Evolutionary conservation across 2,888 invertebrate genomes (phyloP), one percentile per base, ranked within the genome.

Genomic region (Stenchaetothrips biformis): DNA sequence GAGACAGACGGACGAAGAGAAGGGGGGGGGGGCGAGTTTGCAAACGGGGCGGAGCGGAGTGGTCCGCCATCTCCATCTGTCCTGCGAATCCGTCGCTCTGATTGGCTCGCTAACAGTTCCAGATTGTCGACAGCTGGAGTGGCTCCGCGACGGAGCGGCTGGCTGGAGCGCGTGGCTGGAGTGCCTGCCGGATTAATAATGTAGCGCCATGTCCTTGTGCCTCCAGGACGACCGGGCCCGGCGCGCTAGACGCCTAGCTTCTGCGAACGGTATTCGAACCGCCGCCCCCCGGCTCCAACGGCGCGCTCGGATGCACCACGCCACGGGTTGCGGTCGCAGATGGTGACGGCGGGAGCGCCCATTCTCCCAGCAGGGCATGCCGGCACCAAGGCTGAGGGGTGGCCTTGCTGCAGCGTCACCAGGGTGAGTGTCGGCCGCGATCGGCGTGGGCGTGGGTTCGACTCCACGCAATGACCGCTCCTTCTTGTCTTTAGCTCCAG

Each of bases 401-500:
- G 21, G 67, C 6, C 21, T 7, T 21, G 67, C 67, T 21, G n/a
- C 67, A 9, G 67, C 21, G 67, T 21, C 25, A 11, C 21, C 53
- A 13, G 13, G 53, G 53, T 53, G 53, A 53, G 4, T 18, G 53
- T 4, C 53, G 53, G 53, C 4, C 11, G 53, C 13, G 53, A 13
- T 0, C 18, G 53, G 11, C 16, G 53, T 13, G n/a, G n/a, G n/a
- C n/a, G 8, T 13, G 53, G 11, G 9, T 13, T 13, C 4, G 7
- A 53, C 53, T 3, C 2, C 13, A 49, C 53, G 16, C n/a, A 13
- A 4, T 4, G 13, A 13, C 18, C 53, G 18, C 13, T 53, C 16
- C 18, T 9, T 7, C 53, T 16, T 7, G 53, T 16, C 53, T 9
- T 11, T 7, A 80, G 77, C 79, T 81, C 9, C 81, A 81, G 82